phyloP scores from a whole-genome alignment of 2,888 invertebrate genomes.

The Pammene fasciana region DNA sequence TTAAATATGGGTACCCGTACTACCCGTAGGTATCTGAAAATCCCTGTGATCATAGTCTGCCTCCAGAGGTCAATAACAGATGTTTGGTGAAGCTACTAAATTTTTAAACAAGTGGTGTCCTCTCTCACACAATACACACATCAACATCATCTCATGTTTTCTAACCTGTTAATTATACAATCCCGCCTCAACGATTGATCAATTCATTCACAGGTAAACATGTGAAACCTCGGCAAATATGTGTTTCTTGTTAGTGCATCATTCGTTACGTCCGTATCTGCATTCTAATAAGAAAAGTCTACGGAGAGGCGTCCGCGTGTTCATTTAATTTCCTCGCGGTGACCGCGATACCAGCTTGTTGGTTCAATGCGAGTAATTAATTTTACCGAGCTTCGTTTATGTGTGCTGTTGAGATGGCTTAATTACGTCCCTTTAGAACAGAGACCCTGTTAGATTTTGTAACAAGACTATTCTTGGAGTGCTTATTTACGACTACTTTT shows the following conservation, averaged over 20 bases:
- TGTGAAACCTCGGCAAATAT: conserved; percentile 32
- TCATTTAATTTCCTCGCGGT: conserved; percentile 72
- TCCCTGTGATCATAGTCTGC: no score
- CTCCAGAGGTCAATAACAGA: no score
- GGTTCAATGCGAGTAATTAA: conserved; percentile 73
- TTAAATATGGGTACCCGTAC: no score
- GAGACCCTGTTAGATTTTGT: conserved; percentile 47
- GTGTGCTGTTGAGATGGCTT: conserved; percentile 54
- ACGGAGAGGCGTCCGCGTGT: conserved; percentile 57
- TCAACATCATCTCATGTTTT: not conserved
- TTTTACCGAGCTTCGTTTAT: conserved; percentile 66
- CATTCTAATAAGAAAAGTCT: conserved; percentile 56
- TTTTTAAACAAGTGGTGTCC: no score
- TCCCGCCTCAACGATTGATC: conserved; percentile 25
- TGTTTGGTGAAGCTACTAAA: no score
- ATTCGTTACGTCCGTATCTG: conserved; percentile 33
- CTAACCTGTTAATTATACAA: conserved; percentile 23
- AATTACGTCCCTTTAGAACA: conserved; percentile 52
- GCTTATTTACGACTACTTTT: conserved; percentile 15
- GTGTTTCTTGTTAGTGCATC: conserved; percentile 32
- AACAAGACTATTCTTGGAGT: conserved; percentile 46
- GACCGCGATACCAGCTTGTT: conserved; percentile 71
- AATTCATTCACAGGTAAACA: conserved; percentile 25
- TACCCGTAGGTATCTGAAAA: no score
- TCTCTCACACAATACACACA: no score